Evolutionary conservation across 2,797 vertebrate genomes (phyloP).

Genomic region (Oreonectes daqikongensis): DNA sequence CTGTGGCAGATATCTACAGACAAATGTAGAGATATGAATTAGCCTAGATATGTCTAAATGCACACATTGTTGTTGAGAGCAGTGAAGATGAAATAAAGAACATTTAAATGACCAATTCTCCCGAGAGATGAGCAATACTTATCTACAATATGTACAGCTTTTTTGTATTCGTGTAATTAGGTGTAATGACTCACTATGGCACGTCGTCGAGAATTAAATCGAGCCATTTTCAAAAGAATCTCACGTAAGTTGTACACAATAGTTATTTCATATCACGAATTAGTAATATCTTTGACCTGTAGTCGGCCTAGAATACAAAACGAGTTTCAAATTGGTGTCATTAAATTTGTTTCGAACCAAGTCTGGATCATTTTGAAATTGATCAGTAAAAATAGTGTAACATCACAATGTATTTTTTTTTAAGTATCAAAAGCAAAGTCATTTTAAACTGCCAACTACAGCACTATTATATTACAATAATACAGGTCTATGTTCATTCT

Average conservation of each 20-base stretch:
- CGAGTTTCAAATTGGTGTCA: not conserved
- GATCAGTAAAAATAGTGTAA: not conserved
- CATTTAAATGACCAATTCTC: conserved; percentile 7
- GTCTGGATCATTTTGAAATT: not conserved
- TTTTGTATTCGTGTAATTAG: conserved; percentile 52
- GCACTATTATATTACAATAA: not conserved
- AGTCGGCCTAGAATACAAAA: conserved; percentile 10
- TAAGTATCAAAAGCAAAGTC: not conserved
- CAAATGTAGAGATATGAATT: not conserved
- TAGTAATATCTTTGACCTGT: conserved; percentile 32
- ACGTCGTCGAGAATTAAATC: conserved; percentile 34
- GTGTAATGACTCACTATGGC: conserved; percentile 28
- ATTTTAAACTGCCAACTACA: not conserved
- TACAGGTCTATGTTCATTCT: not conserved
- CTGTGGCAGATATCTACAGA: not conserved
- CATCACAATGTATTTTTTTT: not conserved
- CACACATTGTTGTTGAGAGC: not conserved
- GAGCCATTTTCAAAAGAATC: conserved; percentile 29
- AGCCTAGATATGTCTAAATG: conserved; percentile 11
- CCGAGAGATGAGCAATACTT: conserved; percentile 17
- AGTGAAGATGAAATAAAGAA: not conserved
- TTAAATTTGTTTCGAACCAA: not conserved
- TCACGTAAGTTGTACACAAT: not conserved
- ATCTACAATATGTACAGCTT: not conserved
- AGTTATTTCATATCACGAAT: conserved; percentile 11